Conservation (phyloP, 1,140 invertebrate genomes). For the Lethrus apterus region DNA sequence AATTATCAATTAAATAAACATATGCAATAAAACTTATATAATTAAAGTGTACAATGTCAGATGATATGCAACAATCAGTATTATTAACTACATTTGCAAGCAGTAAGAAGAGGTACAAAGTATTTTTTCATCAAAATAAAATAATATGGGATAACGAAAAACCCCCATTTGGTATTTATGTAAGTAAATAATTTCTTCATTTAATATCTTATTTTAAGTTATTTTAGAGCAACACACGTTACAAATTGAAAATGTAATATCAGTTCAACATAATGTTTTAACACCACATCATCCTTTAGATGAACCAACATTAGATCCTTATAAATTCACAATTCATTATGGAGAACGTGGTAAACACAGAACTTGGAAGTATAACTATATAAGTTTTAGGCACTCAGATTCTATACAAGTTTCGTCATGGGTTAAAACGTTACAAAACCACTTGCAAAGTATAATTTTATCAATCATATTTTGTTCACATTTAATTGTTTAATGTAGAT, state of each 20-base stretch:
- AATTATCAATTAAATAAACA: not conserved
- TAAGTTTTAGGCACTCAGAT: conserved; percentile 55
- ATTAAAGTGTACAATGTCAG: conserved; percentile 27
- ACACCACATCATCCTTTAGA: conserved; percentile 25
- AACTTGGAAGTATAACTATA: conserved; percentile 51
- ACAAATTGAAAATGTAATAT: conserved; percentile 47
- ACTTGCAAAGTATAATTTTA: conserved; percentile 42
- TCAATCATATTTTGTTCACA: conserved; percentile 15
- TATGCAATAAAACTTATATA: no score
- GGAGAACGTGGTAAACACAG: conserved; percentile 50
- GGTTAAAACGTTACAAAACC: conserved; percentile 53
- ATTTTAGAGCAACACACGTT: conserved; percentile 47
- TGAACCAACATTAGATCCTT: conserved; percentile 37
- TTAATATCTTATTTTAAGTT: conserved; percentile 3
- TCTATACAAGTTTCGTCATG: conserved; percentile 54
- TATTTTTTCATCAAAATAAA: conserved; percentile 56
- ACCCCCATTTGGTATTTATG: conserved; percentile 51
- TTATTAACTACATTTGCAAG: conserved; percentile 55
- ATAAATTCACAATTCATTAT: conserved; percentile 56
- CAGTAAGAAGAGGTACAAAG: conserved; percentile 54
- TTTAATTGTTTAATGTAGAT: conserved; percentile 39
- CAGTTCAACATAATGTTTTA: conserved; percentile 45
- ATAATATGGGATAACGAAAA: conserved; percentile 58
- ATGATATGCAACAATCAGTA: conserved; percentile 38
- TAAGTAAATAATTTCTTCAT: conserved; percentile 17